phyloP scores from a whole-genome alignment of 2,888 invertebrate species.

The Stegana nigrithorax region DNA sequence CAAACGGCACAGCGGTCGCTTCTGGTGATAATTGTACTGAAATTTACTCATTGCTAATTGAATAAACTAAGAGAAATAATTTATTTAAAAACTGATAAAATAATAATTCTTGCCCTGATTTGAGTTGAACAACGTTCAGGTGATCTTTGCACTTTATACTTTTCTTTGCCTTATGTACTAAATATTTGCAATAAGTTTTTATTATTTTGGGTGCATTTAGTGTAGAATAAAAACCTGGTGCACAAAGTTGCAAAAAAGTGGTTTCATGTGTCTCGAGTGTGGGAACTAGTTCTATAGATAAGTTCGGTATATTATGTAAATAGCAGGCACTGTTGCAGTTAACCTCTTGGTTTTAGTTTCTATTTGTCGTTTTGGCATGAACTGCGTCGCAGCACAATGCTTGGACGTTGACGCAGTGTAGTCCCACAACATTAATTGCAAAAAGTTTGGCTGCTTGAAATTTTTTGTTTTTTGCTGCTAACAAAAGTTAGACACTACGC shows the following conservation, averaged over 20 bases:
- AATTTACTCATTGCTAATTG: slow-evolving; percentile 8
- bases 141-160: slow-evolving; percentile 1
- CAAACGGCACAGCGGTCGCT: background rate
- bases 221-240: slow-evolving; percentile 1
- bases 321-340: background rate
- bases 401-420: slow-evolving; percentile 23
- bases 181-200: background rate
- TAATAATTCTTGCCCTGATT: slow-evolving; percentile 15
- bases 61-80: background rate
- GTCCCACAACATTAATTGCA: slow-evolving; percentile 28
- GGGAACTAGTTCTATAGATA: no score
- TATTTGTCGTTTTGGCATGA: background rate
- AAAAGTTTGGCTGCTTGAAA: background rate
- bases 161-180: background rate
- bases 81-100: background rate
- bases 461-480: slow-evolving; percentile 48
- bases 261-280: background rate
- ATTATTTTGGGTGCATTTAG: background rate
- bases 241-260: background rate
- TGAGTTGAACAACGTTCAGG: background rate
- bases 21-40: slow-evolving; percentile 8
- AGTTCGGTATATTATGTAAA: background rate
- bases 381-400: slow-evolving; percentile 29
- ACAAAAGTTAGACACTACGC: slow-evolving; percentile 55
- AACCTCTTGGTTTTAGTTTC: background rate